Evolutionary conservation across 1,140 invertebrate species (phyloP).

Genomic region (Anthonomus grandis): DNA sequence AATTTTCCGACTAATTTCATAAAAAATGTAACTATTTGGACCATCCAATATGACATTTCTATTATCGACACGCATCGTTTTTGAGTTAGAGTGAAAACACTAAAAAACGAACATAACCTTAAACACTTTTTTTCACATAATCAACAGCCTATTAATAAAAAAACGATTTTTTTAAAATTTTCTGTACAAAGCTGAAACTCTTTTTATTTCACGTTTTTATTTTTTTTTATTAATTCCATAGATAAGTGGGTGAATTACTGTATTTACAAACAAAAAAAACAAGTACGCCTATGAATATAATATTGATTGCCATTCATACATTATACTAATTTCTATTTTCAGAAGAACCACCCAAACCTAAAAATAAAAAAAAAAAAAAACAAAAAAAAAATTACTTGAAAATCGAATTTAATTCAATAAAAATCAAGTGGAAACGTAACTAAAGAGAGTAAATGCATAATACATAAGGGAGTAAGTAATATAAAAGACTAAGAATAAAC

Average conservation of each 20-base stretch:
- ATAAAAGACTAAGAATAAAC: conserved; percentile 29
- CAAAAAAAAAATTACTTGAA: conserved; percentile 30
- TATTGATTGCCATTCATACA: background rate
- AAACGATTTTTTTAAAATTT: no score
- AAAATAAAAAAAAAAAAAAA: conserved; percentile 27
- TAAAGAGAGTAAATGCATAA: conserved; percentile 33
- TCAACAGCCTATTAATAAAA: no score
- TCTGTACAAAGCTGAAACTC: no score
- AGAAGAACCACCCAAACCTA: conserved; percentile 28
- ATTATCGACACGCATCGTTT: no score
- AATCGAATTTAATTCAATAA: conserved; percentile 29
- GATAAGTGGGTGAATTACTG: no score
- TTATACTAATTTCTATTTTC: conserved; percentile 23
- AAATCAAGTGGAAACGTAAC: conserved; percentile 31
- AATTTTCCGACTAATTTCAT: no score
- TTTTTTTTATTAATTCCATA: background rate
- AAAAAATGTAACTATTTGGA: no score
- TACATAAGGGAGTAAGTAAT: conserved; percentile 5
- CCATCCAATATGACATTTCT: no score
- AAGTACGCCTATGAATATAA: background rate
- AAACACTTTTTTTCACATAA: no score
- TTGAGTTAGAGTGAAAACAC: no score
- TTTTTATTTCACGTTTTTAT: background rate
- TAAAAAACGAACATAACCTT: no score
- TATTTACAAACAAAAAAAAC: no score